Conservation (phyloP, 2,797 vertebrate genomes). For the Cyclura pinguis region DNA sequence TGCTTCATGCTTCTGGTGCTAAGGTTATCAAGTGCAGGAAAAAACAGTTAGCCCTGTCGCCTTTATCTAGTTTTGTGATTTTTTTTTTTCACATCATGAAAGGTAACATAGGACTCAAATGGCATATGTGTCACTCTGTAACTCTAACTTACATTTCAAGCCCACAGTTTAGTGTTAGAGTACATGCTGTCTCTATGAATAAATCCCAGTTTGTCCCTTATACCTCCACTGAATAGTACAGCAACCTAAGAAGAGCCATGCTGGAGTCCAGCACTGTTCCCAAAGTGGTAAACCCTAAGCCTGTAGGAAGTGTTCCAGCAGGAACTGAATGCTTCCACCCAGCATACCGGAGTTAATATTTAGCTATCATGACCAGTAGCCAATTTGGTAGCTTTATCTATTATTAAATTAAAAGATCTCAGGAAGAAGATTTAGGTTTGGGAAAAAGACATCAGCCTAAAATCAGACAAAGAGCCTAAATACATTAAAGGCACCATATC, state of each 20-base stretch:
- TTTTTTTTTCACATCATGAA: conserved; percentile 44
- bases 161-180: background rate
- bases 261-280: background rate
- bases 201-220: background rate
- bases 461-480: background rate
- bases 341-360: background rate
- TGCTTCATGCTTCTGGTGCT: conserved; percentile 19
- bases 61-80: conserved; percentile 26
- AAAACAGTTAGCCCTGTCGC: background rate
- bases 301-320: background rate
- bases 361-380: background rate
- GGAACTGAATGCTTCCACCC: background rate
- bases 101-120: background rate
- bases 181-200: background rate
- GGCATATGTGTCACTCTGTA: background rate
- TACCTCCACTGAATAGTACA: background rate
- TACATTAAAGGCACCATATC: too few species aligned
- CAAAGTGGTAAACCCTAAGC: background rate
- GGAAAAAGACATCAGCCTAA: background rate
- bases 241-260: background rate
- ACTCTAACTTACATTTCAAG: background rate
- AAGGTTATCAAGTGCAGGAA: conserved; percentile 8
- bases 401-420: background rate
- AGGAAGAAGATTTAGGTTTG: background rate
- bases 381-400: background rate